These are phyloP conservation scores for Chaetodon trifasciatus DNA, from an alignment of 2,797 vertebrate species.

Conservation along the genomic window DNA sequence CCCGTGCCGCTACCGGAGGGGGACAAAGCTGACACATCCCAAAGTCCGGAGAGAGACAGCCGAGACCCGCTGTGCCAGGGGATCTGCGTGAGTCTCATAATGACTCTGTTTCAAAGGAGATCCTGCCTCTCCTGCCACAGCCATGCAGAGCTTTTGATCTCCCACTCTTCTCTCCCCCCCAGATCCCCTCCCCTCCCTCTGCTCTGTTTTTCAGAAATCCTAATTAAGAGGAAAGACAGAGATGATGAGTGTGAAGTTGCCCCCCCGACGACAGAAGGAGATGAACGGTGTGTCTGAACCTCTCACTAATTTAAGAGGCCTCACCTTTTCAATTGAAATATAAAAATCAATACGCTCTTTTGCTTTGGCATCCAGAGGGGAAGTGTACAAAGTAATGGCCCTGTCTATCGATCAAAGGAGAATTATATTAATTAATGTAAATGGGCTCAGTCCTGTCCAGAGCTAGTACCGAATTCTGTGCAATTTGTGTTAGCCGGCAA, in stretches of 20 bases:
- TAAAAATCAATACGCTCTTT: slow-evolving; percentile 75
- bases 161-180: slow-evolving; percentile 15
- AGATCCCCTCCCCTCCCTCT: slow-evolving; percentile 23
- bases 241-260: slow-evolving; percentile 57
- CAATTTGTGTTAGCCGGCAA: slow-evolving; percentile 67
- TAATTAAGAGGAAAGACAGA: slow-evolving; percentile 75
- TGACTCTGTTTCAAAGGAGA: slow-evolving; percentile 80
- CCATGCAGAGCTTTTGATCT: slow-evolving; percentile 78
- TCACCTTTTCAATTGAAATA: slow-evolving; percentile 80
- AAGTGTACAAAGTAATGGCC: slow-evolving; percentile 63
- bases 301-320: slow-evolving; percentile 71
- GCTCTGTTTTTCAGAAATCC: slow-evolving; percentile 61
- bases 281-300: slow-evolving; percentile 46
- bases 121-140: slow-evolving; percentile 67
- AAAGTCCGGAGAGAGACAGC: slow-evolving; percentile 61
- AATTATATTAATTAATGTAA: slow-evolving; percentile 80
- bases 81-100: slow-evolving; percentile 73
- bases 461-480: slow-evolving; percentile 50
- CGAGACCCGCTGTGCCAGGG: slow-evolving; percentile 50
- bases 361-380: slow-evolving; percentile 52
- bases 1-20: slow-evolving; percentile 50
- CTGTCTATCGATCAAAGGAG: slow-evolving; percentile 76
- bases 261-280: slow-evolving; percentile 25
- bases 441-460: slow-evolving; percentile 61
- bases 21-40: slow-evolving; percentile 60